Base-by-base conservation (phyloP, 2,888 invertebrate genomes). In the Polyploca ridens region DNA sequence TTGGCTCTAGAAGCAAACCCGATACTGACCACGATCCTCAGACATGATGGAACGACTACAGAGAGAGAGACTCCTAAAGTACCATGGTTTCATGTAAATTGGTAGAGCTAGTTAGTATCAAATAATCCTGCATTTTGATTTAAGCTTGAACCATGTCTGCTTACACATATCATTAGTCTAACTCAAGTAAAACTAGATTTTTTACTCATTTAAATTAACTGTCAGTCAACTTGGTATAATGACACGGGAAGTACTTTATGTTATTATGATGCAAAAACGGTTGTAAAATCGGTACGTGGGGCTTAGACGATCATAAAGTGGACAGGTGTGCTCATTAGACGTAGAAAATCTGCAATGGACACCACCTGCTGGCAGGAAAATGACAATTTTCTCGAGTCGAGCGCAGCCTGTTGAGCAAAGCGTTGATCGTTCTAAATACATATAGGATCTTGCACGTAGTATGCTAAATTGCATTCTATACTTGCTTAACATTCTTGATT, bases 301-400 rank as follows among this genome's bases (percentile, higher is more conserved):
- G 58, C 64, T 71, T 73, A 69, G 64, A 44, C 19, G 54, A 71
- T 65, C 69, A 69, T 79, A 71, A 73, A 76, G 69, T 66, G 69
- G 71, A 74, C 84, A 86, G 84, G 83, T 85, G 84, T 72, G 73
- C 75, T 81, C 81, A 85, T 89, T 88, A 87, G 77, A 81, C 68
- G 76, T 80, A 86, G 89, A 84, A 88, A 90, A 88, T 87, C 81
- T 73, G 80, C 82, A 74, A 69, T 65, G 75, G 69, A 73, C 79
- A 75, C 79, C 87, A 86, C 86, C 87, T 88, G 89, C 80, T 74
- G 69, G 72, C 81, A 86, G 88, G 90, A 88, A 90, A 89, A 89
- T 89, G 82, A 63, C 84, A 79, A 89, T 91, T 90, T 90, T 88
- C 89, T 89, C 76, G 67, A 74, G 64, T 78, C 75, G 67, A 69